Conservation (phyloP, 1,140 invertebrate species). For the Neodiprion virginianus region DNA sequence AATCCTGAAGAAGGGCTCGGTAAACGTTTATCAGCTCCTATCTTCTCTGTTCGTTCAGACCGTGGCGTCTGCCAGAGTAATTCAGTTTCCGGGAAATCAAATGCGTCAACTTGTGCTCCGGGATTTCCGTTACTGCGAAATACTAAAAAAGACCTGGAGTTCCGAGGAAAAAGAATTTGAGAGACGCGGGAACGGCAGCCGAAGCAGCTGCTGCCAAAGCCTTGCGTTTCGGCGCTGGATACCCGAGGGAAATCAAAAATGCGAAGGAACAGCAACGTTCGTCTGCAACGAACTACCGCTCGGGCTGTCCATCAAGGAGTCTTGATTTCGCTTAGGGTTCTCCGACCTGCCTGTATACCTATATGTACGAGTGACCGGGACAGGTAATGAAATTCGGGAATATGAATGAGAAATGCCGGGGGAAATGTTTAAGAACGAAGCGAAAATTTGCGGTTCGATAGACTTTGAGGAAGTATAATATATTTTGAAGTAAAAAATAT, state of each 20-base stretch:
- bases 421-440: too few species aligned
- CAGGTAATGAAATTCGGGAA: too few species aligned
- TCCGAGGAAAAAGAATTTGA: neutral
- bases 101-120: neutral
- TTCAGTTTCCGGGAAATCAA: slow-evolving; percentile 1
- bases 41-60: too few species aligned
- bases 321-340: neutral
- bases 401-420: too few species aligned
- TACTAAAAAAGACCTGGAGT: neutral
- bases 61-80: too few species aligned
- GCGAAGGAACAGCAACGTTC: neutral
- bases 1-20: too few species aligned
- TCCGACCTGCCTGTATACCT: too few species aligned
- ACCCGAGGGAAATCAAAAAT: neutral
- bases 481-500: too few species aligned
- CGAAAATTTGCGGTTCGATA: too few species aligned
- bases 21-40: too few species aligned
- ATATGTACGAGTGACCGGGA: too few species aligned
- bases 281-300: neutral
- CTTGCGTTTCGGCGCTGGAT: neutral
- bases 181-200: neutral
- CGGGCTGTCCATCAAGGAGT: neutral
- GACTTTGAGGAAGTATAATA: too few species aligned
- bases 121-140: neutral
- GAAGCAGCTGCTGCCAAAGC: neutral